Conservation (phyloP, 2,888 invertebrate genomes). For the Minunthozetes semirufus region DNA sequence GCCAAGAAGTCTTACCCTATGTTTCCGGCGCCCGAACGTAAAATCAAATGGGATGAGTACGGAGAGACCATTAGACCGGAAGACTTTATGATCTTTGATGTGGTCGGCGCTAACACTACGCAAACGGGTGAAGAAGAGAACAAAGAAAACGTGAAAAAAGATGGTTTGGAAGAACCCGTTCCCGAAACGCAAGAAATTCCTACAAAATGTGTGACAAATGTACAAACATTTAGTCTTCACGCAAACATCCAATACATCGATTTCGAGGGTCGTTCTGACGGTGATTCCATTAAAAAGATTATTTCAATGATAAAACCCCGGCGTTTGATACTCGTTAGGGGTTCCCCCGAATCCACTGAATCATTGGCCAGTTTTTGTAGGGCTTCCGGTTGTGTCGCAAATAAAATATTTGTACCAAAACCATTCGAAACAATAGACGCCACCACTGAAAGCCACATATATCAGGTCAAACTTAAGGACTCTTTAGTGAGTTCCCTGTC, state of each 20-base stretch:
- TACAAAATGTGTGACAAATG: conserved; percentile 74
- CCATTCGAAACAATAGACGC: conserved; percentile 75
- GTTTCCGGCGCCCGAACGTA: conserved; percentile 85
- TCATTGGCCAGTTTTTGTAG: conserved; percentile 62
- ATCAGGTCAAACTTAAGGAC: conserved; percentile 89
- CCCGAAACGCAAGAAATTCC: conserved; percentile 62
- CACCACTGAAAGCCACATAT: conserved; percentile 95
- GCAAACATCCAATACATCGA: conserved; percentile 90
- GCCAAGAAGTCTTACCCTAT: conserved; percentile 89
- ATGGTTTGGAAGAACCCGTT: background rate
- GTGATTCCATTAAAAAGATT: conserved; percentile 62
- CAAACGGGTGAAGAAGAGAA: conserved; percentile 40
- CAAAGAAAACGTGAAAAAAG: conserved; percentile 41
- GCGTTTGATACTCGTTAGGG: conserved; percentile 70
- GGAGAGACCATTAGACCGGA: conserved; percentile 90
- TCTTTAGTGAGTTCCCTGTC: conserved; percentile 76
- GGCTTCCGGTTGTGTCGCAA: conserved; percentile 55
- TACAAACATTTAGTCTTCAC: conserved; percentile 67
- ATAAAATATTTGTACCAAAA: conserved; percentile 71
- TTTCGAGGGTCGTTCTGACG: conserved; percentile 75
- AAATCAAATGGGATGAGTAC: conserved; percentile 86
- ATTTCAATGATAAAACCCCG: conserved; percentile 65
- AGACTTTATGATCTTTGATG: conserved; percentile 59
- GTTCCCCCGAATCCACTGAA: conserved; percentile 62
- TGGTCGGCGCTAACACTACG: conserved; percentile 28